Conservation (phyloP, 2,113 vertebrate species). For the Promerops cafer region DNA sequence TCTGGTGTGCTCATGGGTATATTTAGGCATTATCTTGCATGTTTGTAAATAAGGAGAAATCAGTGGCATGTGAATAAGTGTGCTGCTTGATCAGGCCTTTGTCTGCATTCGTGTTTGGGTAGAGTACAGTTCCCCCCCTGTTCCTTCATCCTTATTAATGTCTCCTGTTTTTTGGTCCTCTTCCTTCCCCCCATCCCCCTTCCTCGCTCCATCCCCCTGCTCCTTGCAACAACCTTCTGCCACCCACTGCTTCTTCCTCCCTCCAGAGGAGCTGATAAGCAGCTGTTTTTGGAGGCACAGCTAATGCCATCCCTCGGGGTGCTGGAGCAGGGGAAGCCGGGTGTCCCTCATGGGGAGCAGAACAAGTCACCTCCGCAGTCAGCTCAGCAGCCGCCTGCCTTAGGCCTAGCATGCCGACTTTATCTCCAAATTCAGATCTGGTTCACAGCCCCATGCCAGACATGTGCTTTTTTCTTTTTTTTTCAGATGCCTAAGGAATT, state of each 20-base stretch:
- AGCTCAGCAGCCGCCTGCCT: neutral
- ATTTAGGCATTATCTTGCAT: neutral
- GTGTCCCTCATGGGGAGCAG: constrained; percentile 7
- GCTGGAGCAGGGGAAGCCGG: neutral
- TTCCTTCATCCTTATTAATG: neutral
- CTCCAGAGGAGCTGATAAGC: constrained; percentile 54
- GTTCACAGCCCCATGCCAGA: constrained; percentile 35
- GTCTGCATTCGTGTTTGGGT: neutral
- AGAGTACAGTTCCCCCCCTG: neutral
- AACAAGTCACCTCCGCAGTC: constrained; percentile 20
- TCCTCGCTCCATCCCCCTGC: neutral
- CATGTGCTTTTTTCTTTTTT: neutral
- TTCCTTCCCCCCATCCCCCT: neutral
- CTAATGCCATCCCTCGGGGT: constrained; percentile 39
- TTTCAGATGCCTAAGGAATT: constrained; percentile 48
- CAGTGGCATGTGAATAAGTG: neutral
- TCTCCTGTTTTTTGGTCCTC: neutral
- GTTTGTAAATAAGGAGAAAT: neutral
- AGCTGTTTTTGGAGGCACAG: constrained; percentile 39
- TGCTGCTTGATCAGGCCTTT: neutral
- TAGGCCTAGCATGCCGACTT: constrained; percentile 12
- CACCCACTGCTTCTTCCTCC: constrained; percentile 19
- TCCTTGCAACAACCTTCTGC: constrained; percentile 34
- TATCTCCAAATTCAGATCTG: constrained; percentile 57
- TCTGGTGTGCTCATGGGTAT: neutral